Base-by-base conservation (phyloP, 2,888 invertebrate species). In the Fissipunctia ypsillon region DNA sequence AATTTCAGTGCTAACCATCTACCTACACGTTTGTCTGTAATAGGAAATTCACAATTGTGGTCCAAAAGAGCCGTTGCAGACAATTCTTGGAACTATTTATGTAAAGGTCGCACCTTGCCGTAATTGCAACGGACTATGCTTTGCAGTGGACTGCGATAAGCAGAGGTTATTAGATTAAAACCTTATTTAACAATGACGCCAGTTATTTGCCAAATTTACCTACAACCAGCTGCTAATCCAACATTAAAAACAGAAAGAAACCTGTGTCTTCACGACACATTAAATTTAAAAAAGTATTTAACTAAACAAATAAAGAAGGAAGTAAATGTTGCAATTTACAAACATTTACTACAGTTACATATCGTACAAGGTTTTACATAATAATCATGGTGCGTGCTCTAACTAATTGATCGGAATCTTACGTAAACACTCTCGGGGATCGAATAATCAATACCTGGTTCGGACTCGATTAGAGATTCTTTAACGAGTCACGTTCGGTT, bases 331-430 rank as follows among this genome's bases (percentile, higher is more conserved):
- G 22, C 22, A 10, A 61, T 69, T 60, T 38, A 54, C 19, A 50
- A 71, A 71, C 28, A 78, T 72, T 50, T 57, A 68, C 56, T 10
- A 56, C 41, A 35, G 52, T 83, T 83, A 81, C 78, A 74, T 65
- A 83, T 48, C 25, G n/a, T 68, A 72, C 78, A 41, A 64, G 73
- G 65, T 73, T 83, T 88, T 88, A 87, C 81, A 83, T 84, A 87
- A 88, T 69, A 76, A 69, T 65, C 61, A 76, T 76, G 79, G 81
- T 73, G 71, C 85, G 84, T 87, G 89, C 73, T 69, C 43, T 41
- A 69, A 81, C 80, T 83, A 80, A 85, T 85, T 80, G 69, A 83
- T 84, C 71, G 14, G 31, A 54, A 72, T 70, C 73, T 87, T 87
- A 83, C 78, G 76, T 78, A 81, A 87, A 78, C 59, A 67, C 64